Evolutionary conservation across 2,888 invertebrate genomes (phyloP).

Genomic region (Pristionchus maxplancki): DNA sequence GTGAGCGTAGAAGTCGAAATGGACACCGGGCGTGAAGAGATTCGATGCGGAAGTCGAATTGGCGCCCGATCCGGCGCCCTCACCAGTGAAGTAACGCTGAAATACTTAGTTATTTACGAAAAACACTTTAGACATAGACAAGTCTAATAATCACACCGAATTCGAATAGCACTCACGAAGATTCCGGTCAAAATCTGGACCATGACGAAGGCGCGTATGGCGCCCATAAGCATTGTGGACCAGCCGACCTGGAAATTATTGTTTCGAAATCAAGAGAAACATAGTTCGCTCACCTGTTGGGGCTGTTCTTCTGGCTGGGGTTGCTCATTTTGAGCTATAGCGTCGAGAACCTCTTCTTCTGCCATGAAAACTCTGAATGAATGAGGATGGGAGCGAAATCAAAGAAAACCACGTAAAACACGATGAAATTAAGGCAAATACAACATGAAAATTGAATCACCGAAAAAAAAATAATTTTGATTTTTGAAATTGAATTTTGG

Average conservation of each 20-base stretch:
- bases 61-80: background rate
- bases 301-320: background rate
- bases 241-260: background rate
- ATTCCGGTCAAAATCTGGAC: background rate
- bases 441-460: background rate
- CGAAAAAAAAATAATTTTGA: background rate
- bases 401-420: background rate
- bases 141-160: too few species aligned
- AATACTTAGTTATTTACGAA: background rate
- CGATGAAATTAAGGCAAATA: background rate
- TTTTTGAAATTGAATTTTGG: background rate
- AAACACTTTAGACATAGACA: background rate
- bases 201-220: background rate
- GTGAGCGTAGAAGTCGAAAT: slow-evolving; percentile 80
- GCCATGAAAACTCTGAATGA: slow-evolving; percentile 1
- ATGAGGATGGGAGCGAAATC: background rate
- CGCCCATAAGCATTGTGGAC: background rate
- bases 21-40: slow-evolving; percentile 77
- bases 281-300: background rate
- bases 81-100: background rate
- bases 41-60: slow-evolving; percentile 70
- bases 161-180: background rate
- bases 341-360: slow-evolving; percentile 21
- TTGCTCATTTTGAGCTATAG: background rate
- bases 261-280: background rate